A percentile compares a stretch with the other conserved stretches of the same genome.
Conservation (phyloP, 2,113 vertebrate genomes). For the Zosterops lateralis region DNA sequence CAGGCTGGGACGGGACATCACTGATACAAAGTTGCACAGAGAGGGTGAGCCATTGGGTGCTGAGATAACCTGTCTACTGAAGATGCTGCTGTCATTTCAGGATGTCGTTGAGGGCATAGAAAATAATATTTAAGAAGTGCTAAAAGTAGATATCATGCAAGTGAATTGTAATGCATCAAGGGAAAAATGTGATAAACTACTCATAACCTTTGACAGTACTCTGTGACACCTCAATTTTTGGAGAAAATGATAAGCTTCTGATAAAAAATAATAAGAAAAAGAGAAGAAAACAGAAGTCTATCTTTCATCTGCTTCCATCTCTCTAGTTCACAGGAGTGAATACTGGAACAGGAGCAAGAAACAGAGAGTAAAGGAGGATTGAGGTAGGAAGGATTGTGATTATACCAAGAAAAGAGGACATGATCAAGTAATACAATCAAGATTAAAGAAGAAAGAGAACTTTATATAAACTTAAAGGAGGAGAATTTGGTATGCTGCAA, state of each 20-base stretch:
- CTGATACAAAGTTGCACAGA: neutral
- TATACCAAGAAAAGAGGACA: neutral
- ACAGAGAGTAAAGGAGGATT: neutral
- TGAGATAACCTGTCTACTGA: neutral
- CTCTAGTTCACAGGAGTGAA: neutral
- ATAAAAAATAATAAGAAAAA: slow-evolving; percentile 9
- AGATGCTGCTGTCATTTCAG: neutral
- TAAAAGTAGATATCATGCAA: neutral
- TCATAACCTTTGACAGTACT: neutral
- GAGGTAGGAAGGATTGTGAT: neutral
- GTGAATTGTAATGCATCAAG: neutral
- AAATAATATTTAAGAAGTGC: neutral
- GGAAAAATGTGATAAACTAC: neutral
- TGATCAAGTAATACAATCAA: neutral
- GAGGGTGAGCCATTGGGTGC: neutral
- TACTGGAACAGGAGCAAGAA: neutral
- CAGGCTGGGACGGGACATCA: fast-evolving
- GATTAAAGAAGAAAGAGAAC: neutral
- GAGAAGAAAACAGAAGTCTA: neutral
- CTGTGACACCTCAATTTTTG: neutral
- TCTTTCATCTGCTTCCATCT: slow-evolving; percentile 22
- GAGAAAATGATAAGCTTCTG: slow-evolving; percentile 6
- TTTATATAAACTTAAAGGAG: neutral
- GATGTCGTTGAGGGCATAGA: neutral
- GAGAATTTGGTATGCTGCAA: neutral